Base-by-base conservation (phyloP, 2,113 vertebrate genomes). In the Echinops telfairi region DNA sequence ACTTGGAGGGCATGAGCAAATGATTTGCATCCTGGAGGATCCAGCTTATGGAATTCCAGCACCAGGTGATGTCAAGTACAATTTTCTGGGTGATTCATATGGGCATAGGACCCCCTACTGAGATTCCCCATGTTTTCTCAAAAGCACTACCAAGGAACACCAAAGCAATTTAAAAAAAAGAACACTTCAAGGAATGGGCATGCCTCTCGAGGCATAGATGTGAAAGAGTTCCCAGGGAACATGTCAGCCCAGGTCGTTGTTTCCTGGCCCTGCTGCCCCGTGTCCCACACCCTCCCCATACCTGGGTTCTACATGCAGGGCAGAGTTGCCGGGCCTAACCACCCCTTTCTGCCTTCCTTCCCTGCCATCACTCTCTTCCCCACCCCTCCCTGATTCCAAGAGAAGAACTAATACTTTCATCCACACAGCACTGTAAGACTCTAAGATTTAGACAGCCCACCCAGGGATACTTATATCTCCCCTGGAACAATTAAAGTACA, bases 241-340 rank as follows among this genome's bases (percentile, higher is more conserved):
- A 3, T 1, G 43, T 22, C 11, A 19, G 33, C 81, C 40, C 53
- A 3, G 53, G 47, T 19, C 78, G 40, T 79, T 6, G 36, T 3
- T 57, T 25, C 68, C 1, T 25, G 33, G 11, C 78, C 73, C 78
- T 27, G 15, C 64, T 25, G 31, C 19, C 14, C 19, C 0, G 9
- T 1, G 17, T 20, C 85, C 22, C 1, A 1, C 0, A 0, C 17
- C 43, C 57, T 38, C 58, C 80, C 58, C 6, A 7, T 0, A 3
- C 4, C 73, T 33, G 33, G 2, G 68, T 15, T 17, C 43, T 78
- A 5, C 76, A 78, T 8, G 15, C 6, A 31, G 6, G 16, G 38
- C 11, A 14, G 22, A 53, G 29, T 1, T 31, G n/a, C 7, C 33
- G 10, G 23, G 70, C 22, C 36, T 38, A 53, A 1, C 10, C 14